phyloP scores from a whole-genome alignment of 2,797 vertebrate species.

The Ambastaia sidthimunki region DNA sequence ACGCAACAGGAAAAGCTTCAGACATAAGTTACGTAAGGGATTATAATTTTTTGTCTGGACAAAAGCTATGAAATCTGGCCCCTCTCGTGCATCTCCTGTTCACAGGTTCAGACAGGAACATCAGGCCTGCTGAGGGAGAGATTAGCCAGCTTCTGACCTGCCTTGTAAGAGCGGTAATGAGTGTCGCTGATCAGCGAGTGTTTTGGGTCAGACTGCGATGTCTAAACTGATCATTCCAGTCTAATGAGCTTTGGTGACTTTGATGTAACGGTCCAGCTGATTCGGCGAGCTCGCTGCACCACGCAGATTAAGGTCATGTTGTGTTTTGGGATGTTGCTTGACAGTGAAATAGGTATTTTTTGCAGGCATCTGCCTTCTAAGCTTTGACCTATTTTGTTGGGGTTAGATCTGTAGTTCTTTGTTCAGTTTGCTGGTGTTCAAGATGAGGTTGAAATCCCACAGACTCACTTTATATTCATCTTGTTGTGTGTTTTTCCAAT shows the following conservation, averaged over 20 bases:
- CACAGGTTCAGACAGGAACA: conserved; percentile 40
- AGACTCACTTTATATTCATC: conserved; percentile 20
- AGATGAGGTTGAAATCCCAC: neutral
- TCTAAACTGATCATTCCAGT: conserved; percentile 58
- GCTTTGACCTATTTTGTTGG: conserved; percentile 8
- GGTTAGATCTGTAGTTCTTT: conserved; percentile 14
- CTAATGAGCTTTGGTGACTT: conserved; percentile 57
- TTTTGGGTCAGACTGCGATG: conserved; percentile 52
- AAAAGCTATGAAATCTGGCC: conserved; percentile 62
- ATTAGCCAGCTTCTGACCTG: conserved; percentile 59
- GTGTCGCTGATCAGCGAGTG: conserved; percentile 53
- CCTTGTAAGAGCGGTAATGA: conserved; percentile 56
- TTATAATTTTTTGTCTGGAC: conserved; percentile 62
- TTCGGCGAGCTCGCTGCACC: conserved; percentile 34
- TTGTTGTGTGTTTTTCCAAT: neutral
- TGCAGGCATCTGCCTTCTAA: neutral
- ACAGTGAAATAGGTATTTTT: conserved; percentile 31
- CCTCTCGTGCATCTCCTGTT: conserved; percentile 39
- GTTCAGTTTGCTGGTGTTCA: conserved; percentile 29
- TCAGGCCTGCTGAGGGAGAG: conserved; percentile 46
- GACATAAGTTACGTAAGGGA: conserved; percentile 63
- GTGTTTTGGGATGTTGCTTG: conserved; percentile 42
- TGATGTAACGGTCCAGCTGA: conserved; percentile 53
- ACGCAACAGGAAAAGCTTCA: conserved; percentile 55
- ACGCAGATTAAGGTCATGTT: conserved; percentile 50